Conservation (phyloP, 2,888 invertebrate genomes). For the Platycnemis pennipes region DNA sequence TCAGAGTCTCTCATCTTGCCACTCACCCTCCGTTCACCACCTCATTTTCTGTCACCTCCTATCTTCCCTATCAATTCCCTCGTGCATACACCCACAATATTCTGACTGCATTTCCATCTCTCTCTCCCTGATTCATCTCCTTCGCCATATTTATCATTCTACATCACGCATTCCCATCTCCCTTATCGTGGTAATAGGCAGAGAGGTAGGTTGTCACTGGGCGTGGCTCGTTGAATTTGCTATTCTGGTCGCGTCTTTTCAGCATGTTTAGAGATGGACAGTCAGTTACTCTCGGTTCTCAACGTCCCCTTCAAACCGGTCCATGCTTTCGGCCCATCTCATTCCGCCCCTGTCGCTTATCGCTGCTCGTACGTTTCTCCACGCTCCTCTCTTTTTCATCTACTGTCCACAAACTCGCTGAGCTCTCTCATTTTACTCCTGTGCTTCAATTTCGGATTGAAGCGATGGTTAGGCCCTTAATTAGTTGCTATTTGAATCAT, state of each 20-base stretch:
- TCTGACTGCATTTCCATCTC: no score
- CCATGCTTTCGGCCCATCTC: not conserved
- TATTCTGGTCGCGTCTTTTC: constrained; percentile 59
- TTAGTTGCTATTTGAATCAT: constrained; percentile 21
- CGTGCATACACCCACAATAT: not conserved
- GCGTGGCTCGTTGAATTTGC: constrained; percentile 11
- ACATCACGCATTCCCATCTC: not conserved
- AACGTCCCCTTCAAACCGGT: not conserved
- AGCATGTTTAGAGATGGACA: constrained; percentile 37
- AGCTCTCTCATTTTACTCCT: not conserved
- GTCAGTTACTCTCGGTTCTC: constrained; percentile 10
- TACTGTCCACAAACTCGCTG: not conserved
- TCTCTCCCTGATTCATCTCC: not conserved
- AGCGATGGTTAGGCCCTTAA: constrained; percentile 49
- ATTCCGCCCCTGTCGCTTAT: not conserved
- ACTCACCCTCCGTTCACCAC: not conserved
- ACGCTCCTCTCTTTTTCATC: not conserved
- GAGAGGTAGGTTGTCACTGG: no score
- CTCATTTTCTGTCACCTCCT: not conserved
- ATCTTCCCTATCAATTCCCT: not conserved
- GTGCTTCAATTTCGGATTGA: not conserved
- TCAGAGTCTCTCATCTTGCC: not conserved
- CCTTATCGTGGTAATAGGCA: constrained; percentile 25
- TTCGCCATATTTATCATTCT: not conserved
- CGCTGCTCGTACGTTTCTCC: not conserved